These are phyloP conservation scores for Opisthograptis luteolata DNA, from an alignment of 2,888 invertebrate genomes.

Conservation along the genomic window DNA sequence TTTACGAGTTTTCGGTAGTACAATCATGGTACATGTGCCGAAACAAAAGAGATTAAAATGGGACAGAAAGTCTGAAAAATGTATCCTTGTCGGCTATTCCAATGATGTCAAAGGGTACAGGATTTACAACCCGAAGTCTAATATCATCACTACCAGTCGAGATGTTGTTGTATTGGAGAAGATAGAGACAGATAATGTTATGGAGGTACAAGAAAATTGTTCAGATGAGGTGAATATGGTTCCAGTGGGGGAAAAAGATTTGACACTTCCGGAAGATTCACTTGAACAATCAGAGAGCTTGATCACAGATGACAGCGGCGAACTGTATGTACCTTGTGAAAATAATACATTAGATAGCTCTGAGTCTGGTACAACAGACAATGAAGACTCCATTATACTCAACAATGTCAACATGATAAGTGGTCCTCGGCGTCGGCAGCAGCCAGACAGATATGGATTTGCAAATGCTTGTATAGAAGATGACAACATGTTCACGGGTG, in stretches of 20 bases:
- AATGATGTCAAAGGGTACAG: slow-evolving; percentile 40
- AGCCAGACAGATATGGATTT: slow-evolving; percentile 20
- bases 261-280: too few species aligned
- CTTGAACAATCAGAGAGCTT: too few species aligned
- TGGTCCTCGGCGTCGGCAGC: background rate
- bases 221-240: slow-evolving; percentile 27
- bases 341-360: too few species aligned
- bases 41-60: slow-evolving; percentile 15
- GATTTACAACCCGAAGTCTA: slow-evolving; percentile 31
- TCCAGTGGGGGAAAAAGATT: slow-evolving; percentile 42
- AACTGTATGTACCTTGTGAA: too few species aligned
- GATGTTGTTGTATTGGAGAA: slow-evolving; percentile 7
- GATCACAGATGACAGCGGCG: too few species aligned
- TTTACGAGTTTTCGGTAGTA: slow-evolving; percentile 5
- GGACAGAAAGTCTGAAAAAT: slow-evolving; percentile 35
- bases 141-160: background rate
- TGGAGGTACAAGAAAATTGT: too few species aligned
- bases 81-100: slow-evolving; percentile 35
- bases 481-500: background rate
- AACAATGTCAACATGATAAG: too few species aligned
- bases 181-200: too few species aligned
- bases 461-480: slow-evolving; percentile 6
- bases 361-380: too few species aligned
- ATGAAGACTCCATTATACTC: slow-evolving; percentile 11
- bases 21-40: slow-evolving; percentile 2